Conservation (phyloP, 2,888 invertebrate genomes). For the Eugnorisma glareosa region DNA sequence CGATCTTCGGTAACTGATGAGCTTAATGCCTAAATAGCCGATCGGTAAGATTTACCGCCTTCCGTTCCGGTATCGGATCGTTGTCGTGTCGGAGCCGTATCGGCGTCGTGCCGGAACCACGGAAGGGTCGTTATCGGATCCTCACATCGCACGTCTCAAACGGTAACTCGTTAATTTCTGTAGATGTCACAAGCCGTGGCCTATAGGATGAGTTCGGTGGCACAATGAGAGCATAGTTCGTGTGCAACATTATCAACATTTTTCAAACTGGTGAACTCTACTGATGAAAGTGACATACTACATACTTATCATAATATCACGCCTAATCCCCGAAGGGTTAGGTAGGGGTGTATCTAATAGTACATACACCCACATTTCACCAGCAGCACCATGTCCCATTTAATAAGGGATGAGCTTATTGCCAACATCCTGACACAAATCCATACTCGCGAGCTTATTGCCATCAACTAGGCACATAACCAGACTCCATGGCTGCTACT, state of each 20-base stretch:
- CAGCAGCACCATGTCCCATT: no score
- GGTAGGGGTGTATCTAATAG: no score
- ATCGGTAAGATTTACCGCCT: slow-evolving; percentile 72
- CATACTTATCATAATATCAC: background rate
- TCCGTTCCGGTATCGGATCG: slow-evolving; percentile 70
- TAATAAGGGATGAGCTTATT: no score
- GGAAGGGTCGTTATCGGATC: slow-evolving; percentile 81
- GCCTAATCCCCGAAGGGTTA: background rate
- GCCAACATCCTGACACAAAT: no score
- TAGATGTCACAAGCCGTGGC: slow-evolving; percentile 79
- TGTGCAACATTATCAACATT: background rate
- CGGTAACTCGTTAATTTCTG: slow-evolving; percentile 85
- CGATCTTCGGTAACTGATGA: slow-evolving; percentile 62
- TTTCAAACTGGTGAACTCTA: background rate
- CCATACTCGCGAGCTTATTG: no score
- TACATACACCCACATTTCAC: no score
- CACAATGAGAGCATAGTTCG: slow-evolving; percentile 62
- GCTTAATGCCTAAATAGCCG: slow-evolving; percentile 61
- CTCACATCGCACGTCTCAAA: slow-evolving; percentile 83
- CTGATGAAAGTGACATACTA: background rate
- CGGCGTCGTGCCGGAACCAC: slow-evolving; percentile 73
- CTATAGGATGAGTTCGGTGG: slow-evolving; percentile 59
- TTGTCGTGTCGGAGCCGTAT: slow-evolving; percentile 68
- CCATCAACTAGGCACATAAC: no score
- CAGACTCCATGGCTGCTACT: no score